Evolutionary conservation across 2,113 vertebrate genomes (phyloP), one percentile per base, ranked within the genome.

Genomic region (Cygnus buccinator): DNA sequence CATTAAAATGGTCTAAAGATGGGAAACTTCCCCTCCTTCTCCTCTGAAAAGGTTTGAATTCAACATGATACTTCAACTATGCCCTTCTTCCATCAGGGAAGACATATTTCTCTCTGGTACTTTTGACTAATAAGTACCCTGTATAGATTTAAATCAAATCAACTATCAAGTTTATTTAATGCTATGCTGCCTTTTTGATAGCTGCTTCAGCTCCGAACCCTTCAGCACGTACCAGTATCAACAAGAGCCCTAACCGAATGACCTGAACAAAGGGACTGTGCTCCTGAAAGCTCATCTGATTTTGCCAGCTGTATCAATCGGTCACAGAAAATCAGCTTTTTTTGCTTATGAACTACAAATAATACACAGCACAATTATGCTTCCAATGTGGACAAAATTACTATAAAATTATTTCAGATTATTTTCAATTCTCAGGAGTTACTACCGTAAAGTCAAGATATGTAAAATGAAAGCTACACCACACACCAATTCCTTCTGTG

Each of bases 71-170:
- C 15, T 88, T 93, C 48, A 92, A 43, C 48, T 29, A 63, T 21
- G 28, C 11, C 37, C 33, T 83, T 70, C 70, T 7, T 89, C 25
- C 12, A 52, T 41, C 15, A 66, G 23, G 31, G 37, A 54, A n/a
- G 29, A 66, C 39, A 12, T 35, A 25, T 26, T 78, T 54, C 52
- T 81, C 65, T 78, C 37, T 54, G 35, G 43, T 37, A 58, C 58
- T 89, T 78, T 43, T 57, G 23, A 84, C 77, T 81, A 94, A 77
- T 62, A 85, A 84, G 59, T 33, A 89, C 14, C 52, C n/a, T 18
- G 13, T 31, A 44, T 41, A 94, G 73, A 18, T 74, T 85, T 46
- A 93, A 90, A 90, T 46, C 33, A 77, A 85, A 85, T 70, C 37
- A 95, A 17, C 44, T 58, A 57, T 13, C 43, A 87, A 59, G 31